phyloP scores from a whole-genome alignment of 2,113 vertebrate species.

The Stomatorhinus ivindoensis region DNA sequence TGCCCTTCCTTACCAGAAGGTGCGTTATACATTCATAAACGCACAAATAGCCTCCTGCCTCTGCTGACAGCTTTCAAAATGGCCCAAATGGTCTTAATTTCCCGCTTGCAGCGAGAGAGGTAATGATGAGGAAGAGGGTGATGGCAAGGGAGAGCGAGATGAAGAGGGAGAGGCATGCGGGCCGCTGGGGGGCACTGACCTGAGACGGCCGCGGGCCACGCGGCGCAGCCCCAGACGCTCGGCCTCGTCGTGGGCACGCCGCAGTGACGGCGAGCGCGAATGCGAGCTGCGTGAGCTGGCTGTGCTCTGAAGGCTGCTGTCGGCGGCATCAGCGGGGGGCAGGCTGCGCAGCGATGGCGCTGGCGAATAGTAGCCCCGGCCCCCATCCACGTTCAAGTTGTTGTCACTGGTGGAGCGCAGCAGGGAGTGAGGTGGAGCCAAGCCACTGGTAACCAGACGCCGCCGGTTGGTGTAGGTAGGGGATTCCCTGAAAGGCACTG shows the following conservation, averaged over 20 bases:
- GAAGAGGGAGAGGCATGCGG: not conserved
- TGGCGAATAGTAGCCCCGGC: slow-evolving; percentile 71
- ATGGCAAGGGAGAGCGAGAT: not conserved
- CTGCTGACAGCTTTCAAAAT: not conserved
- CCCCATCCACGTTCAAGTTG: slow-evolving; percentile 74
- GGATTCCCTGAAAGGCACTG: slow-evolving; percentile 92
- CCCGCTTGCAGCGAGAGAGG: not conserved
- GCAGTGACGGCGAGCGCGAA: slow-evolving; percentile 59
- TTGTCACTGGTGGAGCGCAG: slow-evolving; percentile 92
- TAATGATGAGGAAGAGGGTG: not conserved
- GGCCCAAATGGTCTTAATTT: not conserved
- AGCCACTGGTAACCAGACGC: slow-evolving; percentile 56
- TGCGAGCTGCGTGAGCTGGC: slow-evolving; percentile 46
- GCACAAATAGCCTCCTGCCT: not conserved
- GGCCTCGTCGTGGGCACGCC: slow-evolving; percentile 63
- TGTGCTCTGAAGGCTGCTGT: slow-evolving; percentile 53
- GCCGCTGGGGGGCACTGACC: slow-evolving; percentile 43
- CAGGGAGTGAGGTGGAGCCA: slow-evolving; percentile 77
- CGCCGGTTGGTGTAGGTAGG: slow-evolving; percentile 88
- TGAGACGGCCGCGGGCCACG: slow-evolving; percentile 55
- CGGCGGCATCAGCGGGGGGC: slow-evolving; percentile 63
- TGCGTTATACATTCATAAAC: not conserved
- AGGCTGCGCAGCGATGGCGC: slow-evolving; percentile 86
- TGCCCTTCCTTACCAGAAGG: not conserved
- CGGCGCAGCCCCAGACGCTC: slow-evolving; percentile 46